Evolutionary conservation across 1,140 invertebrate genomes (phyloP).

Genomic region (Bombyx mori): ASM3026992v2 NC_085109.1:10110001-10110500

Average conservation of each 20-base stretch:
- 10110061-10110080: constrained; percentile 67
- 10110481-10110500: too few relatives aligned
- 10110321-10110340: constrained; percentile 13
- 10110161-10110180: constrained; percentile 58
- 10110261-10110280: constrained; percentile 23
- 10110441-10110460: too few relatives aligned
- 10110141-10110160: constrained; percentile 70
- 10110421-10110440: too few relatives aligned
- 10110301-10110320: constrained; percentile 37
- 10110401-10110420: too few relatives aligned
- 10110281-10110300: constrained; percentile 34
- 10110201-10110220: constrained; percentile 40
- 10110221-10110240: constrained; percentile 49
- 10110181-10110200: constrained; percentile 55
- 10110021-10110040: constrained; percentile 50
- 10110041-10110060: constrained; percentile 61
- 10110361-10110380: too few relatives aligned
- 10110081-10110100: constrained; percentile 71
- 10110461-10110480: too few relatives aligned
- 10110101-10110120: constrained; percentile 71
- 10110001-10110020: constrained; percentile 39
- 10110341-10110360: too few relatives aligned
- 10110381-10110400: too few relatives aligned
- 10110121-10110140: constrained; percentile 69
- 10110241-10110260: constrained; percentile 27